A percentile compares a stretch with the other conserved stretches of the same genome.
These are phyloP conservation scores for Epicauta chinensis DNA, from an alignment of 1,140 invertebrate genomes.

Conservation along the genomic window DNA sequence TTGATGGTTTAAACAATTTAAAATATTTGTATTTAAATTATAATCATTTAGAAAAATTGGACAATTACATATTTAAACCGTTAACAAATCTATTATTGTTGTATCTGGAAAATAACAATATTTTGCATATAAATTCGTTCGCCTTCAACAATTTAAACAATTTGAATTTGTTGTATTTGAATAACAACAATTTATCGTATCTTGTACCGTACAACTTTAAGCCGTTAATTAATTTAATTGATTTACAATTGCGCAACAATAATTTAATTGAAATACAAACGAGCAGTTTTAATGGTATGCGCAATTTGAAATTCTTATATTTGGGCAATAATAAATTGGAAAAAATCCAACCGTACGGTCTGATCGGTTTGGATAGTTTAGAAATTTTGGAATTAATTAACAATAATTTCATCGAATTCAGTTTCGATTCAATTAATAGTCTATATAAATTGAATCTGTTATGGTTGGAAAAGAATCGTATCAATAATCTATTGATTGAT, in stretches of 20 bases:
- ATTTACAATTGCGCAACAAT: constrained; percentile 36
- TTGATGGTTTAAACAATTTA: constrained; percentile 32
- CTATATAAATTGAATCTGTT: constrained; percentile 31
- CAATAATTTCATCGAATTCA: constrained; percentile 29
- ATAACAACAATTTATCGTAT: constrained; percentile 34
- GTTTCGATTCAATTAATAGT: constrained; percentile 26
- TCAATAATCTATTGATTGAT: constrained; percentile 27
- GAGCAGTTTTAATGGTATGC: constrained; percentile 37
- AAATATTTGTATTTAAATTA: constrained; percentile 35
- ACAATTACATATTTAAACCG: constrained; percentile 30
- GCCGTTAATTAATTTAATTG: constrained; percentile 32
- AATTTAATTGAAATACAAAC: constrained; percentile 35
- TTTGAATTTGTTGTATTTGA: constrained; percentile 36
- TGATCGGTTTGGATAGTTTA: constrained; percentile 34
- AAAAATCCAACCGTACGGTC: constrained; percentile 32
- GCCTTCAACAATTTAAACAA: constrained; percentile 31
- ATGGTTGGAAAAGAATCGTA: constrained; percentile 34
- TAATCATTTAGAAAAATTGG: constrained; percentile 30
- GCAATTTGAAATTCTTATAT: constrained; percentile 31
- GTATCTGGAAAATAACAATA: constrained; percentile 35
- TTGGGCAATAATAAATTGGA: constrained; percentile 32
- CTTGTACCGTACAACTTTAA: constrained; percentile 38
- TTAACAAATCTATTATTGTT: constrained; percentile 32
- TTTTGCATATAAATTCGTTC: constrained; percentile 31
- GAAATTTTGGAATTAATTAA: constrained; percentile 30